A percentile compares a stretch with the other conserved stretches of the same genome.
These are phyloP conservation scores for Myathropa florea DNA, from an alignment of 2,888 invertebrate species.

Conservation along the genomic window DNA sequence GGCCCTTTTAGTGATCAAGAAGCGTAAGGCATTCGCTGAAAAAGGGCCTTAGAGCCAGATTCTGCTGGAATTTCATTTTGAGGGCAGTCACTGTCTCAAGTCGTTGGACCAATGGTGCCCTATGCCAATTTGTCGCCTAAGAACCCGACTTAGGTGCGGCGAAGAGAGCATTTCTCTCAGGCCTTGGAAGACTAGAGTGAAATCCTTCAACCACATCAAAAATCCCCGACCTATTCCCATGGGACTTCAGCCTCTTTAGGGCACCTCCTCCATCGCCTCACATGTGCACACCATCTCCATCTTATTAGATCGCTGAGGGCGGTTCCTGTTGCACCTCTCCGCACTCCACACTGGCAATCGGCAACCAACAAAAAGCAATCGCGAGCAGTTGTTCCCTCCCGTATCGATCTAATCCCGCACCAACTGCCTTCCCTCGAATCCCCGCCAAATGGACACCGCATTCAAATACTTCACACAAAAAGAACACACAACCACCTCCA, in stretches of 20 bases:
- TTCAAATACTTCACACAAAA: neutral
- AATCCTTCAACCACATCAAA: neutral
- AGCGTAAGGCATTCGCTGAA: no score
- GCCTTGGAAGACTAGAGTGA: neutral
- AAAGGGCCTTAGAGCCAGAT: no score
- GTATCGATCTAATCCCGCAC: neutral
- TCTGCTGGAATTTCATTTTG: no score
- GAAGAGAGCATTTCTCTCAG: no score
- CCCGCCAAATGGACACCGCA: neutral
- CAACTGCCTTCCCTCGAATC: neutral
- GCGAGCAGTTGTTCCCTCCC: neutral
- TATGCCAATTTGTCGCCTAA: no score
- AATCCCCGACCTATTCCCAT: neutral
- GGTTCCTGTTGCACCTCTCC: neutral
- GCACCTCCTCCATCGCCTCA: neutral
- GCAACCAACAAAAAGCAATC: neutral
- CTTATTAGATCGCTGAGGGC: neutral
- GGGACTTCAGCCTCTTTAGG: no score
- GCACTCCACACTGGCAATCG: neutral
- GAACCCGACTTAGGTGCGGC: no score
- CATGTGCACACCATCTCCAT: neutral
- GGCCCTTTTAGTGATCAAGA: no score
- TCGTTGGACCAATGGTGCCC: no score
- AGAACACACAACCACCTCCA: slow-evolving; percentile 46
- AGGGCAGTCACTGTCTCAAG: no score